Evolutionary conservation across 2,797 vertebrate species (phyloP).

Genomic region (Sebastolobus alascanus): DNA sequence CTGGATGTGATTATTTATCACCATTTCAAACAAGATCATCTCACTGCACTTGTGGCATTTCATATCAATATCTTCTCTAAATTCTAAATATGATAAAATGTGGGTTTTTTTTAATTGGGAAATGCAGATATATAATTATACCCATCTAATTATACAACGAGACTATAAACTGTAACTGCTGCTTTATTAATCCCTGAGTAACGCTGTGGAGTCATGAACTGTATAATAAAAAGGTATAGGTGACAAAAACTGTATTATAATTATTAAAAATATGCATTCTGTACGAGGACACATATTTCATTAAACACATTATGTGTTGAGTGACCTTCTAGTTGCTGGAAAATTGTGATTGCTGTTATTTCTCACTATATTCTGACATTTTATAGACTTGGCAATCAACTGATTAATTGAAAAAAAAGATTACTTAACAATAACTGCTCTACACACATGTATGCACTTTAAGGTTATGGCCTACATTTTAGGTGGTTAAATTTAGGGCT

Average conservation of each 20-base stretch:
- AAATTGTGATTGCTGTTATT: neutral
- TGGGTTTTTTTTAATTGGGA: neutral
- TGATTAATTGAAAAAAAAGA: neutral
- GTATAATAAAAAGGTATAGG: neutral
- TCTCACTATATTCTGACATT: too few relatives aligned
- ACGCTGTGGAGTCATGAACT: neutral
- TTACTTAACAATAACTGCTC: fast-evolving
- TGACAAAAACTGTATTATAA: neutral
- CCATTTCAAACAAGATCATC: neutral
- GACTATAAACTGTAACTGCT: neutral
- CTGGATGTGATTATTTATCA: slow-evolving; percentile 31
- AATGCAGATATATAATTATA: slow-evolving; percentile 1
- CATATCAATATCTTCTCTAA: neutral
- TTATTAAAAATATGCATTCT: neutral
- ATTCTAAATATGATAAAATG: neutral
- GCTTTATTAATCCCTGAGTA: neutral
- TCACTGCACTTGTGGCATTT: neutral
- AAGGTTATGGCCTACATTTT: too few relatives aligned
- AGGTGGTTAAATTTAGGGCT: too few relatives aligned
- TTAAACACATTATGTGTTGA: neutral
- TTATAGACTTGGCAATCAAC: neutral
- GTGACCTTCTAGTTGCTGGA: neutral
- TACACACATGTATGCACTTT: neutral
- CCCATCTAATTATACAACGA: neutral
- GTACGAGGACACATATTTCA: neutral